A percentile compares a stretch with the other conserved stretches of the same genome.
phyloP scores from a whole-genome alignment of 1,140 invertebrate species.

The Drepana arcuata region DNA sequence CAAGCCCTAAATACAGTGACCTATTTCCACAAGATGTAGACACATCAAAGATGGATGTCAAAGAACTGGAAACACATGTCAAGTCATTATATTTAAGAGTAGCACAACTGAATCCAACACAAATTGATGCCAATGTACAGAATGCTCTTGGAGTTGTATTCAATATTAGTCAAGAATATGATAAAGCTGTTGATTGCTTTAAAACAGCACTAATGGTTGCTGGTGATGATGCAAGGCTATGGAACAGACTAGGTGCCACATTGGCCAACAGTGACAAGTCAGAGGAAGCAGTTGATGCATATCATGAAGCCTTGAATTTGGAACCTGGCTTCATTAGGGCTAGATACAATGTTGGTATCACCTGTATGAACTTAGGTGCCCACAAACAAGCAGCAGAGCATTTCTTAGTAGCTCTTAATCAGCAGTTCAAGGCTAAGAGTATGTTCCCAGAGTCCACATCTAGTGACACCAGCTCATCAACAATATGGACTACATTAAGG shows the following conservation, averaged over 20 bases:
- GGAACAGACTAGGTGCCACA: conserved; percentile 98
- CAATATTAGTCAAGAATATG: conserved; percentile 94
- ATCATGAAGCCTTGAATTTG: conserved; percentile 91
- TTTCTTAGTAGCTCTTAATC: conserved; percentile 92
- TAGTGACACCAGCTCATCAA: conserved; percentile 81
- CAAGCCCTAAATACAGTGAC: conserved; percentile 88
- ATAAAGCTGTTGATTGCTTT: conserved; percentile 98
- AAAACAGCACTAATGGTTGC: conserved; percentile 87
- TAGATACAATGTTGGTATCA: conserved; percentile 97
- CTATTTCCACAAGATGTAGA: conserved; percentile 74
- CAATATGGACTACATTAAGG: conserved; percentile 95
- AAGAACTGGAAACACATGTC: conserved; percentile 72
- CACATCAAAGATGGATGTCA: conserved; percentile 42
- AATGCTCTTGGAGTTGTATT: conserved; percentile 96
- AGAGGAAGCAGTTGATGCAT: conserved; percentile 96
- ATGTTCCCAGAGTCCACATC: conserved; percentile 44
- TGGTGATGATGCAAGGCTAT: conserved; percentile 92
- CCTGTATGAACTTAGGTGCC: conserved; percentile 96
- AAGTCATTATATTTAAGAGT: conserved; percentile 89
- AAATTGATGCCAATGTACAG: conserved; percentile 95
- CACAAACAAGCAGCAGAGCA: conserved; percentile 97
- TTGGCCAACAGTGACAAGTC: conserved; percentile 95
- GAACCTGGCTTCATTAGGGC: conserved; percentile 97
- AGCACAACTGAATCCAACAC: conserved; percentile 82
- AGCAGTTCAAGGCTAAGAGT: conserved; percentile 85